Evolutionary conservation across 92 coral and sea anemone species (phyloP), one percentile per base, ranked within the genome.

Genomic region (Palythoa heliodiscus): DNA sequence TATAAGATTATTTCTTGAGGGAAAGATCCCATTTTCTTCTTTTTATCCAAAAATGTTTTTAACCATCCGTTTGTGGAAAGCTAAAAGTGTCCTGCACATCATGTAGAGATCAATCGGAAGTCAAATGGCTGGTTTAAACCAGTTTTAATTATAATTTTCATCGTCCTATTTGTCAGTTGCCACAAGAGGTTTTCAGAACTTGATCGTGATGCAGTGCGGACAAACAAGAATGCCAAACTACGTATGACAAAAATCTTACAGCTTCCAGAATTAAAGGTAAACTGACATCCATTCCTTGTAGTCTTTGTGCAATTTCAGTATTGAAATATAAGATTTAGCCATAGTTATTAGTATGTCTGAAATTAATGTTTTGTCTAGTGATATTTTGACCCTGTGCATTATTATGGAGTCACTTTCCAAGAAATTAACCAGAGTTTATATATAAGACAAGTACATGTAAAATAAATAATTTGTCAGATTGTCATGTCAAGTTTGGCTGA

Each of bases 201-300:
- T 63, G 96, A 94, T 70, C 93, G 93, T 61, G 98, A 92, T 50
- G 95, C 98, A 43, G 90, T 94, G 55, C 78, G 84, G 39, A 38
- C 70, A 19, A 89, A 96, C 83, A 94, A 92, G 88, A 96, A 96
- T 92, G 99, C 99, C 39, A 96, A 96, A 83, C 88, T 96, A 15
- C 58, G 88, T 71, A 92, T 89, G 87, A 92, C 94, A 68, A 88
- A 91, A 84, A 94, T 96, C 53, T 84, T 96, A 53, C n/a, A 38
- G 24, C 86, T 96, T 23, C 98, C 98, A 79, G 98, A 96, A 87
- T 76, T 96, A 50, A 91, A 92, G 93, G 98, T 96, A 92, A 75
- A 89, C 54, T 43, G 50, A 43, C 50, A 43, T 43, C 50, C 50
- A 43, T 43, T 43, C 50, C 50, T 8, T 43, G 50, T 43, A 43